Base-by-base conservation (phyloP, 2,888 invertebrate species). In the Latheticus oryzae region DNA sequence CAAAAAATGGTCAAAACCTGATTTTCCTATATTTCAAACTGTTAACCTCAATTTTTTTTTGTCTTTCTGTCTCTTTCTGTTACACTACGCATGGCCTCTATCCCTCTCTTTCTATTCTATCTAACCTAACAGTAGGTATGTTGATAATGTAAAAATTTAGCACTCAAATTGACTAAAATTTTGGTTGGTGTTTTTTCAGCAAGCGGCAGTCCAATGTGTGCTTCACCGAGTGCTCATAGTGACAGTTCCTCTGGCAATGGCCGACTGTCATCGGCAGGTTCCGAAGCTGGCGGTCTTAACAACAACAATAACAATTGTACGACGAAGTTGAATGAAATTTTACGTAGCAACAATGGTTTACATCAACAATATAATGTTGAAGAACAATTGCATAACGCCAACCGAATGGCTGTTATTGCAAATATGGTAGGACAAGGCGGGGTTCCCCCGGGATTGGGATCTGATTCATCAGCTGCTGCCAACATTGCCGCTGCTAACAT, bases 231-330 rank as follows among this genome's bases (percentile, higher is more conserved):
- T 24, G 90, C 89, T 11, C 92, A 92, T 77, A 92, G 92, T 33
- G 93, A 93, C 78, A 91, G 91, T 71, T 92, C 92, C 13, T 92
- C 92, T 17, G 85, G 85, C 62, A 91, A 90, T 71, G 91, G 91
- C 45, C 84, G 91, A 51, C 81, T 91, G 2, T 90, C 91, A 4
- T 91, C 91, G 12, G 89, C 90, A 17, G 88, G 90, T 11, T 90
- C 91, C 9, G 91, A 91, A 81, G 85, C 87, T 58, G 87, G 87
- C 75, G 85, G 80, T 74, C 78, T 90, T 35, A 85, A 88, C 68
- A 86, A 88, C 73, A 90, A 89, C 73, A 86, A 85, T 73, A 85
- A 83, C 72, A 87, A 86, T 73, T 86, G 85, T 73, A 85, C 84
- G 73, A 84, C 85, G 43, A 81, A 81, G 73, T 70, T 81, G 58